phyloP scores from a whole-genome alignment of 2,888 invertebrate genomes.

The Antheraea assamensis region DNA sequence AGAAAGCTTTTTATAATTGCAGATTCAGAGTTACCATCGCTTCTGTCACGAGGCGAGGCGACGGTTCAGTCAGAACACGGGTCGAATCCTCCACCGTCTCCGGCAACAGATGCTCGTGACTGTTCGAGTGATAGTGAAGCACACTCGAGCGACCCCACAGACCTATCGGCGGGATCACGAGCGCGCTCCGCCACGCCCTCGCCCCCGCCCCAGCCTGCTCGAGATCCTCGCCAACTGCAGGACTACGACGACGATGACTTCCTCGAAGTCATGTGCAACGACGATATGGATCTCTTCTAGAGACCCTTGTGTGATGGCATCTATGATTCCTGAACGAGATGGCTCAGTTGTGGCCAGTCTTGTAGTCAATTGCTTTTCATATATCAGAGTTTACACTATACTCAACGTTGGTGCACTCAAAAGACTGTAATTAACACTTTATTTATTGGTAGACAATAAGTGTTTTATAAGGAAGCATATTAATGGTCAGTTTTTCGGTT shows the following conservation, averaged over 20 bases:
- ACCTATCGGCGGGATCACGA: constrained; percentile 55
- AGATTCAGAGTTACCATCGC: constrained; percentile 84
- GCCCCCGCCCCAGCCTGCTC: constrained; percentile 37
- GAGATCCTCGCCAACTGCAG: constrained; percentile 54
- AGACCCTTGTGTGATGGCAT: background rate
- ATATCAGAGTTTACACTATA: background rate
- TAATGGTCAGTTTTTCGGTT: background rate
- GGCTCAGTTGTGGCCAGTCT: background rate
- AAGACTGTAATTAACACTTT: constrained; percentile 6
- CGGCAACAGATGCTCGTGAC: constrained; percentile 87
- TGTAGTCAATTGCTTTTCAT: background rate
- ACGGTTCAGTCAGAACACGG: constrained; percentile 80
- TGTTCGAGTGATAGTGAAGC: constrained; percentile 85
- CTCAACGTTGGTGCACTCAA: constrained; percentile 6
- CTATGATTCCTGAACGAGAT: background rate
- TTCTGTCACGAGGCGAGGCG: constrained; percentile 84
- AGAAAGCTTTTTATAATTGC: constrained; percentile 16
- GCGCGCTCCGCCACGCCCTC: constrained; percentile 37
- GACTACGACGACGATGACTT: constrained; percentile 86
- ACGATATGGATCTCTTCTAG: constrained; percentile 88
- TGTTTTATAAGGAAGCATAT: background rate
- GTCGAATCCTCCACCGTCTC: constrained; percentile 91
- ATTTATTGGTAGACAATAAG: constrained; percentile 5
- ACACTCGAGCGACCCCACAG: constrained; percentile 59
- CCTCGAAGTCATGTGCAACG: constrained; percentile 86